phyloP scores from a whole-genome alignment of 2,797 vertebrate species.

The Coendou prehensilis region DNA sequence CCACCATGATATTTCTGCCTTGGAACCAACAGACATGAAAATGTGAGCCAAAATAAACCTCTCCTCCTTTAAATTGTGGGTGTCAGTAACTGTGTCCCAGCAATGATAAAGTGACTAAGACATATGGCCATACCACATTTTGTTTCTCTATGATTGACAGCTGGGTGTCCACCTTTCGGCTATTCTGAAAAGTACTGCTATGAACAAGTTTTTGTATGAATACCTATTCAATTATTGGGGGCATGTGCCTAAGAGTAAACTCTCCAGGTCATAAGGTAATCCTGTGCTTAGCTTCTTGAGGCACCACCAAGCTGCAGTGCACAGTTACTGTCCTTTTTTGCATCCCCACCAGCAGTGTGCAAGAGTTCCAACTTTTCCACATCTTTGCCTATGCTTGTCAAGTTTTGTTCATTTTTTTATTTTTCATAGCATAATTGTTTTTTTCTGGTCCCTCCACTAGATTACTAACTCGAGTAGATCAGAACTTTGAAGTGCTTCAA shows the following conservation, averaged over 20 bases:
- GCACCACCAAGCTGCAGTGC: too few relatives aligned
- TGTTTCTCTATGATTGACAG: neutral
- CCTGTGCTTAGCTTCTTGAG: too few relatives aligned
- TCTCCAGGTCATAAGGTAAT: neutral
- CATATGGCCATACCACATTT: neutral
- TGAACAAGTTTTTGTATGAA: neutral
- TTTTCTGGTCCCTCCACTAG: neutral
- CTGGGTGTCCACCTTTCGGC: neutral
- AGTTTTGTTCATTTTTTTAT: neutral
- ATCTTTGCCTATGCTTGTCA: too few relatives aligned
- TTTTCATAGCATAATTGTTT: neutral
- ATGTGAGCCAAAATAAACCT: neutral
- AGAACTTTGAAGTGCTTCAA: fast-evolving
- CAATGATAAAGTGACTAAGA: neutral
- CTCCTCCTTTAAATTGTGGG: neutral
- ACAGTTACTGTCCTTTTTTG: neutral
- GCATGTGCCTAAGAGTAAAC: too few relatives aligned
- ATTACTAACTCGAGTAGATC: neutral
- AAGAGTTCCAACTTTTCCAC: neutral
- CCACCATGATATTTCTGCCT: neutral
- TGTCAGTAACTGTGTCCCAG: neutral
- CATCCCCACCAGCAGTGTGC: too few relatives aligned
- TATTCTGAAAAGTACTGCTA: fast-evolving
- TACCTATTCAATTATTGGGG: fast-evolving
- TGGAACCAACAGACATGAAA: neutral